Evolutionary conservation across 2,113 vertebrate genomes (phyloP).

Genomic region (Falcunculus frontatus): DNA sequence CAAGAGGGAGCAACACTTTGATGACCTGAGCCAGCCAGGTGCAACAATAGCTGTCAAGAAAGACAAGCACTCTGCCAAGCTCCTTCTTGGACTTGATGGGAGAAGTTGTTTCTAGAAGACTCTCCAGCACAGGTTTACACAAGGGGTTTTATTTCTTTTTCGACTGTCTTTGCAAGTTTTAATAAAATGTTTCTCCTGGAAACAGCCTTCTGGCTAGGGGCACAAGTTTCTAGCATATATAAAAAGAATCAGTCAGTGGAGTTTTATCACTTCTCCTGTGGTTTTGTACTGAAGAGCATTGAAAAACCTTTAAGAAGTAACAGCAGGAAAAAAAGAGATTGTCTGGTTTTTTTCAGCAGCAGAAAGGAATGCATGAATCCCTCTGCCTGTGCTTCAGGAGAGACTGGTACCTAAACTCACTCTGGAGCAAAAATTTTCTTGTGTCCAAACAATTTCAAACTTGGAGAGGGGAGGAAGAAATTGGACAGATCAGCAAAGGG

Average conservation of each 20-base stretch:
- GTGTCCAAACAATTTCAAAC: neutral
- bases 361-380: neutral
- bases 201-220: neutral
- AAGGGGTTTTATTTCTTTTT: neutral
- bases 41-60: neutral
- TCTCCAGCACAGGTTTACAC: neutral
- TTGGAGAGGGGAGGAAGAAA: neutral
- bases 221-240: neutral
- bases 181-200: neutral
- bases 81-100: neutral
- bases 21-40: neutral
- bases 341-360: neutral
- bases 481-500: neutral
- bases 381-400: neutral
- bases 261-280: neutral
- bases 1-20: neutral
- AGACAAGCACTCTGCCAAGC: neutral
- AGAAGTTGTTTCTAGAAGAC: neutral
- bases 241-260: neutral
- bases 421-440: neutral
- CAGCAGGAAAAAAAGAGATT: neutral
- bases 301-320: neutral
- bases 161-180: neutral
- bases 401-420: neutral
- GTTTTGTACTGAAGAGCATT: neutral